Evolutionary conservation across 2,888 invertebrate species (phyloP).

Genomic region (Ichneumon xanthorius): DNA sequence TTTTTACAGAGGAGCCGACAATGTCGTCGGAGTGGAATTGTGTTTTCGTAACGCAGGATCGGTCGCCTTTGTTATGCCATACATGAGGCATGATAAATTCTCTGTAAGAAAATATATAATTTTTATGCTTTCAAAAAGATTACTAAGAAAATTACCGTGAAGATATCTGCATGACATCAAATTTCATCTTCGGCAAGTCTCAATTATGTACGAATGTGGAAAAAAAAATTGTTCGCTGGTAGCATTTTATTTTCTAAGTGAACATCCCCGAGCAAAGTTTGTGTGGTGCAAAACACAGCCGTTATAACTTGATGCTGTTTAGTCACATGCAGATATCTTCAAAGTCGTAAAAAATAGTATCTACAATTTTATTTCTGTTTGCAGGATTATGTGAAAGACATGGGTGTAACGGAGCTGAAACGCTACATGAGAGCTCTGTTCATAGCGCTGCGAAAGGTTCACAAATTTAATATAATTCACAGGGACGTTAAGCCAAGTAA

Average conservation of each 20-base stretch:
- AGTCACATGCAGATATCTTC: no score
- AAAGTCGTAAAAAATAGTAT: neutral
- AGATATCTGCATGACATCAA: no score
- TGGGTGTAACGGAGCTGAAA: constrained; percentile 90
- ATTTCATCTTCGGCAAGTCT: no score
- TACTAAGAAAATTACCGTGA: neutral
- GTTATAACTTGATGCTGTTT: no score
- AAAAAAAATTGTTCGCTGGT: no score
- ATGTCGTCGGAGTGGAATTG: constrained; percentile 93
- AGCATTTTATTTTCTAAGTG: no score
- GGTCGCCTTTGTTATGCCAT: constrained; percentile 96
- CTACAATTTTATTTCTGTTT: constrained; percentile 70
- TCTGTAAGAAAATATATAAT: constrained; percentile 86
- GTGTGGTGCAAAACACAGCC: no score
- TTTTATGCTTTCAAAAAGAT: neutral
- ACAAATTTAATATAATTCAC: constrained; percentile 94
- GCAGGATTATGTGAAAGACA: constrained; percentile 91
- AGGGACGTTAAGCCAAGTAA: constrained; percentile 97
- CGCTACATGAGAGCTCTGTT: constrained; percentile 93
- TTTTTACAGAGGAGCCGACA: constrained; percentile 90
- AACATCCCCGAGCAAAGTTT: no score
- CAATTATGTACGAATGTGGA: no score
- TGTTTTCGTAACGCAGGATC: constrained; percentile 92
- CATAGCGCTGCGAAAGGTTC: constrained; percentile 92
- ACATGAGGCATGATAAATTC: constrained; percentile 93